Percentiles rank a stretch among this genome's conserved stretches.
Evolutionary conservation across 2,888 invertebrate genomes (phyloP).

Genomic region (Drosophila borealis): DNA sequence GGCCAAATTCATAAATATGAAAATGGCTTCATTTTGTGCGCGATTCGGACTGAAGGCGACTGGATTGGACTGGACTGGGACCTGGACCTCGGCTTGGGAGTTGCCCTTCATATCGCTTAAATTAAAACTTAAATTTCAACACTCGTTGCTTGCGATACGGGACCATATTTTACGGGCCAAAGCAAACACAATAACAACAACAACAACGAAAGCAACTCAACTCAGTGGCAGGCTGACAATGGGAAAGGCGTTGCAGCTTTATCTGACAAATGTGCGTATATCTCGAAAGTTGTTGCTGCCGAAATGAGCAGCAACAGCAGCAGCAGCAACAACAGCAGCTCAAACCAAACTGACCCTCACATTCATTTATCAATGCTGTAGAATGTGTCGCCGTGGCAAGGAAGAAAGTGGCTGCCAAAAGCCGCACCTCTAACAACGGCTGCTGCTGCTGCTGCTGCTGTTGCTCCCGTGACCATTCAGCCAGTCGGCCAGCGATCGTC

Average conservation of each 20-base stretch:
- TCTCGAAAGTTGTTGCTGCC: conserved; percentile 72
- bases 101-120: conserved; percentile 76
- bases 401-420: conserved; percentile 54
- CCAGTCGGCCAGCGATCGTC: conserved; percentile 39
- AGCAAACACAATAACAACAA: conserved; percentile 59
- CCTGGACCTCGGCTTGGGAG: conserved; percentile 20
- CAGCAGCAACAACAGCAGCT: conserved; percentile 16
- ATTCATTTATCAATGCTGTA: conserved; percentile 76
- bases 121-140: conserved; percentile 80
- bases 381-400: conserved; percentile 68
- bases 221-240: conserved; percentile 72
- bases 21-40: conserved; percentile 78
- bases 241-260: conserved; percentile 76
- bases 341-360: conserved; percentile 76
- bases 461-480: conserved; percentile 36
- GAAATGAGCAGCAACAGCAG: conserved; percentile 33
- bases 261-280: conserved; percentile 78
- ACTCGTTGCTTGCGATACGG: conserved; percentile 70
- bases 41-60: conserved; percentile 32
- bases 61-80: conserved; percentile 13
- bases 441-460: conserved; percentile 36
- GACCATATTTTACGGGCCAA: conserved; percentile 67
- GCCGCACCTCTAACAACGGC: conserved; percentile 51
- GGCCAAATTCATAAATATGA: conserved; percentile 80
- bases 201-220: conserved; percentile 39